A percentile compares a stretch with the other conserved stretches of the same genome.
phyloP scores from a whole-genome alignment of 2,797 vertebrate genomes.

The Brotula barbata region DNA sequence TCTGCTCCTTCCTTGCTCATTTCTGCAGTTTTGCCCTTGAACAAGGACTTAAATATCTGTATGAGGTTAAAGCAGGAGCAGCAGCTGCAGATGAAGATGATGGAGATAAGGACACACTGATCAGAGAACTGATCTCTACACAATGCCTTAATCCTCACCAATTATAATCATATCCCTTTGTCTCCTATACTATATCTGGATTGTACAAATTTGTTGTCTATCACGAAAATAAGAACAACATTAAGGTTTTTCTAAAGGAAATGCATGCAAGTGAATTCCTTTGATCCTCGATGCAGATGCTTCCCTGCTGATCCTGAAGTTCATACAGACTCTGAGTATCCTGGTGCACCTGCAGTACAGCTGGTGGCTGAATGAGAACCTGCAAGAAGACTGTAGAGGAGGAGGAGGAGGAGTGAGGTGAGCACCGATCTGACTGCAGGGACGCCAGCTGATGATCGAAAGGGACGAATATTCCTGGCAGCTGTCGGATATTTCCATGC shows the following conservation, averaged over 20 bases:
- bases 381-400: conserved; percentile 21
- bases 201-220: neutral
- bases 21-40: conserved; percentile 53
- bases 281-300: conserved; percentile 45
- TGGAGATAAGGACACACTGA: neutral
- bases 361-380: conserved; percentile 25
- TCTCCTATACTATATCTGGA: neutral
- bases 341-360: conserved; percentile 55
- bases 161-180: neutral
- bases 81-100: conserved; percentile 1
- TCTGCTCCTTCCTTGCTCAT: conserved; percentile 13
- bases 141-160: neutral
- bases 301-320: conserved; percentile 51
- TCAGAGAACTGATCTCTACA: neutral
- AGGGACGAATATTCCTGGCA: neutral
- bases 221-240: accelerated
- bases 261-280: neutral
- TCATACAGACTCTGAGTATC: conserved; percentile 46
- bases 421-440: conserved; percentile 40
- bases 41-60: conserved; percentile 38
- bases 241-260: neutral
- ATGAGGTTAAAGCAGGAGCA: conserved; percentile 6
- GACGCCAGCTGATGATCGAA: neutral
- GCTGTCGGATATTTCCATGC: conserved; percentile 31
- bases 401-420: neutral